phyloP scores from a whole-genome alignment of 2,797 vertebrate genomes.

The Semotilus atromaculatus region DNA sequence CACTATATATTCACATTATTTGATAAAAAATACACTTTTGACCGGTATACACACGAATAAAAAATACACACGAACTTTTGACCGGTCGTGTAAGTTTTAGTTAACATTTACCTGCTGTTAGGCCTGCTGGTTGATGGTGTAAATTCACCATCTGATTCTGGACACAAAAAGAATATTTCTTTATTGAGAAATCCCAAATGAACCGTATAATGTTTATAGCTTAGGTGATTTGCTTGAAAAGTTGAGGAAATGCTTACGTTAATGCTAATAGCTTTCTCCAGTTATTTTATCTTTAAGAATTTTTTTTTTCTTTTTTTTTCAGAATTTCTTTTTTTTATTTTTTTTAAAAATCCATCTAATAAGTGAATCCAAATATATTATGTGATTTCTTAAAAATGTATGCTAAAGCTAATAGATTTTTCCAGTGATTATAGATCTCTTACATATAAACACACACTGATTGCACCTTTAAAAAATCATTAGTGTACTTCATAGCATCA shows the following conservation, averaged over 20 bases:
- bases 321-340: no score
- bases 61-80: no score
- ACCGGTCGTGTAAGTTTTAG: no score
- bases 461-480: not conserved
- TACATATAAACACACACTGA: not conserved
- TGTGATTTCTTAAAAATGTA: not conserved
- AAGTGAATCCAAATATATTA: not conserved
- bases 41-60: no score
- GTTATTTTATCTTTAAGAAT: not conserved
- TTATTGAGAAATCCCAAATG: not conserved
- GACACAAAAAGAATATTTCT: not conserved
- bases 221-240: not conserved
- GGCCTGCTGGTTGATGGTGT: not conserved
- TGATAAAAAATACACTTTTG: no score
- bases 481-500: not conserved
- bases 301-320: not conserved
- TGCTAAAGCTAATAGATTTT: not conserved
- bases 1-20: no score
- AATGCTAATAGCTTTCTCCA: not conserved
- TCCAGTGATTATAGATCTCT: not conserved
- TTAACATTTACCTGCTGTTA: not conserved
- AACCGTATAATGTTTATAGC: not conserved
- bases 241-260: not conserved
- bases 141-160: not conserved
- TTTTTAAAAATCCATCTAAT: not conserved